Evolutionary conservation across 1,140 invertebrate genomes (phyloP).

Genomic region (Oryctes rhinoceros): DNA sequence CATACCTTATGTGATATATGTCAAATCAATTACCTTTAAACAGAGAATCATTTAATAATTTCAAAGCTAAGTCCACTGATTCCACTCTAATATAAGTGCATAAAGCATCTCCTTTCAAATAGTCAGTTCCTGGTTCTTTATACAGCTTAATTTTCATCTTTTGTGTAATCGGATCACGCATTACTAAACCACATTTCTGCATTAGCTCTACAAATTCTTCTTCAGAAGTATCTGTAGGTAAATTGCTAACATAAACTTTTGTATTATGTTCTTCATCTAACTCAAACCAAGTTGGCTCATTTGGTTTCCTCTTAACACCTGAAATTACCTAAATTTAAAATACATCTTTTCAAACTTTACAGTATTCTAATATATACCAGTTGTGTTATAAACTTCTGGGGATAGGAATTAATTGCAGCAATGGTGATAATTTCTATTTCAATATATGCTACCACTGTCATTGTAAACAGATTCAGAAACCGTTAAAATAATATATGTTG

Average conservation of each 20-base stretch:
- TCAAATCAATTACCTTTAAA: conserved; percentile 66
- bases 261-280: conserved; percentile 92
- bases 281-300: conserved; percentile 88
- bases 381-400: too few species aligned
- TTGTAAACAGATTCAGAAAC: too few species aligned
- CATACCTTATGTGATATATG: too few species aligned
- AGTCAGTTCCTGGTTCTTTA: conserved; percentile 80
- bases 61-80: conserved; percentile 92
- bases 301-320: conserved; percentile 60
- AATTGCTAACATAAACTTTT: conserved; percentile 95
- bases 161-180: conserved; percentile 82
- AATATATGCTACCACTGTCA: too few species aligned
- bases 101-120: conserved; percentile 94
- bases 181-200: conserved; percentile 96
- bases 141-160: conserved; percentile 97
- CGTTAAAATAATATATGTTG: too few species aligned
- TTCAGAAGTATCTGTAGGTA: conserved; percentile 89
- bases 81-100: conserved; percentile 98
- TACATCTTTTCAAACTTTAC: background rate
- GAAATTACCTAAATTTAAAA: background rate
- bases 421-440: too few species aligned
- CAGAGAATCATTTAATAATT: conserved; percentile 90
- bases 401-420: too few species aligned
- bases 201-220: conserved; percentile 91
- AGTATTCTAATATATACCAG: too few species aligned